Evolutionary conservation across 2,113 vertebrate genomes (phyloP).

Genomic region (Euleptes europaea): DNA sequence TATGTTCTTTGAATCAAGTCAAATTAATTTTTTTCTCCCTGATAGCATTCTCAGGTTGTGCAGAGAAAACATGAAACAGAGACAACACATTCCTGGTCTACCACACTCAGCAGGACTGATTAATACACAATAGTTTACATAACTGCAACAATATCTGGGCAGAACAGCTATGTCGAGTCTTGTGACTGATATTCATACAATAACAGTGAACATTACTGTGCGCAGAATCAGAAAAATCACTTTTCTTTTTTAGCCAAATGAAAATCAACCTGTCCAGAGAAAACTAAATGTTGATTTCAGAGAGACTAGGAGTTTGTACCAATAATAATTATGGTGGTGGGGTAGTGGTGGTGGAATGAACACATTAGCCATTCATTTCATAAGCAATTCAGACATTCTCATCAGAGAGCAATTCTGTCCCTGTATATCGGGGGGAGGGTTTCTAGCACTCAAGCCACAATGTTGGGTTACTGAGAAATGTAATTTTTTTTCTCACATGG

Average conservation of each 20-base stretch:
- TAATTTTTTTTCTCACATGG: background rate
- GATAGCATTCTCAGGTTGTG: background rate
- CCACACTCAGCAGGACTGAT: slow-evolving; percentile 1
- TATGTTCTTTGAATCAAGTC: background rate
- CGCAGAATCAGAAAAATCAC: slow-evolving; percentile 39
- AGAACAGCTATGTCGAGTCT: slow-evolving; percentile 35
- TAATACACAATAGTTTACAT: background rate
- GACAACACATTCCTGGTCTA: background rate
- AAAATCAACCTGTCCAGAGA: background rate
- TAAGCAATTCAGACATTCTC: slow-evolving; percentile 36
- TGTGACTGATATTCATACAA: slow-evolving; percentile 50
- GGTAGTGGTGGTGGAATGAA: background rate
- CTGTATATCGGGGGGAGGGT: background rate
- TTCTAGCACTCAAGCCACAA: background rate
- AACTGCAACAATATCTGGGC: slow-evolving; percentile 22
- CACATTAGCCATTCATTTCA: background rate
- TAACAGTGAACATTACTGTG: slow-evolving; percentile 59
- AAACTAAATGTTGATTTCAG: background rate
- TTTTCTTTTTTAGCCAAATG: slow-evolving; percentile 31
- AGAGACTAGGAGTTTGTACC: background rate
- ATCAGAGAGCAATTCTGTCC: slow-evolving; percentile 27
- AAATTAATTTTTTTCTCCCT: background rate
- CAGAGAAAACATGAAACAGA: background rate
- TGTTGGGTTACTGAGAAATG: background rate
- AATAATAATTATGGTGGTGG: background rate